A percentile compares a stretch with the other conserved stretches of the same genome.
These are phyloP conservation scores for Haemorhous mexicanus DNA, from an alignment of 2,113 vertebrate genomes.

Conservation along the genomic window DNA sequence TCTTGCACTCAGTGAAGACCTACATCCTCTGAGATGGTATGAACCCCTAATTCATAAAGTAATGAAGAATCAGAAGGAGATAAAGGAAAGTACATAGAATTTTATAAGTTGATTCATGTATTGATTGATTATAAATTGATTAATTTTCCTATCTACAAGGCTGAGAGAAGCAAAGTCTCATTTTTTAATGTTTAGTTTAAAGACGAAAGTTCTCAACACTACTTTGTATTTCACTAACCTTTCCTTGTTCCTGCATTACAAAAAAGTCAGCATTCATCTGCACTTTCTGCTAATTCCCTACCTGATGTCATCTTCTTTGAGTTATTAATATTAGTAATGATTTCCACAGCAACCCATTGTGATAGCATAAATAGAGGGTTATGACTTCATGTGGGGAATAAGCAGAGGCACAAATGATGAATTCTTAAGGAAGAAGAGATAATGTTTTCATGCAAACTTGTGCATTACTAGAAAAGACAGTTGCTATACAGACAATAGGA, in stretches of 20 bases:
- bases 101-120: not conserved
- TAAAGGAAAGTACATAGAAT: not conserved
- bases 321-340: conserved; percentile 53
- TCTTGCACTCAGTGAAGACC: not conserved
- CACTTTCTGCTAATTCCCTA: conserved; percentile 41
- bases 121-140: not conserved
- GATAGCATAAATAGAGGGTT: conserved; percentile 42
- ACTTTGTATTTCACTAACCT: not conserved
- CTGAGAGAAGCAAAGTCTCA: not conserved
- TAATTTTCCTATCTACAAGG: not conserved
- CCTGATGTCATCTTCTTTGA: conserved; percentile 46
- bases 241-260: not conserved
- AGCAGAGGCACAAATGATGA: conserved; percentile 43
- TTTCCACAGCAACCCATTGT: conserved; percentile 56
- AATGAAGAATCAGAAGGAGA: not conserved
- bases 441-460: not conserved
- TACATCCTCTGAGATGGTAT: not conserved
- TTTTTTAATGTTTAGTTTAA: not conserved
- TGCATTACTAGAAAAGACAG: not conserved
- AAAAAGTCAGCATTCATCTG: conserved; percentile 14
- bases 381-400: conserved; percentile 60
- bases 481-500: not conserved
- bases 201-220: not conserved
- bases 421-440: conserved; percentile 18
- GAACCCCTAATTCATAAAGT: not conserved